Conservation (phyloP, 2,113 vertebrate species). For the Mustela nigripes region DNA sequence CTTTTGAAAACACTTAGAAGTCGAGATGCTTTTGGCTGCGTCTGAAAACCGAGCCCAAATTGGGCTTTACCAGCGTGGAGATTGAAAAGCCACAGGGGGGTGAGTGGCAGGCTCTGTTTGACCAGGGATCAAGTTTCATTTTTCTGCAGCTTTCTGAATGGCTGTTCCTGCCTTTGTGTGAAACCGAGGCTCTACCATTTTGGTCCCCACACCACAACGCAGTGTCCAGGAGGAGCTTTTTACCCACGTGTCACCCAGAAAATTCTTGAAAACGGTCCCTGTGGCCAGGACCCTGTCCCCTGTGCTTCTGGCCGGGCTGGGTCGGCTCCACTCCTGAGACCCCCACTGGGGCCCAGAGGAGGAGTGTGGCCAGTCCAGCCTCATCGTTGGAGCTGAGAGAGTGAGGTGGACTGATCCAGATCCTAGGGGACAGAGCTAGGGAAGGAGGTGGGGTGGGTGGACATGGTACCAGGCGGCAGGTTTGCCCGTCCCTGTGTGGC, state of each 20-base stretch:
- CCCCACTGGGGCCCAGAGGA: accelerated
- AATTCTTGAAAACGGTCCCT: not conserved
- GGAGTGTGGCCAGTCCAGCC: not conserved
- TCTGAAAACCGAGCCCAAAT: not conserved
- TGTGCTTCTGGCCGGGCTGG: not conserved
- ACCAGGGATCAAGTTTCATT: not conserved
- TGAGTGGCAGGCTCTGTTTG: not conserved
- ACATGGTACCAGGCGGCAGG: not conserved
- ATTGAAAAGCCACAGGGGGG: too few species aligned
- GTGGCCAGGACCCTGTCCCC: not conserved
- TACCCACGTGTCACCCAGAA: too few species aligned
- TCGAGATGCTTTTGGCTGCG: not conserved
- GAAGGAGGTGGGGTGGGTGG: too few species aligned
- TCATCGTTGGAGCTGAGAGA: not conserved
- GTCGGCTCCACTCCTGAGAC: not conserved
- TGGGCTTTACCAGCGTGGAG: not conserved
- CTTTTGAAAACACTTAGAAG: not conserved
- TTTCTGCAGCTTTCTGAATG: not conserved
- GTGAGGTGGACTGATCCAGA: accelerated
- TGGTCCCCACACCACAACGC: accelerated
- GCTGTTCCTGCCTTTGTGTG: not conserved
- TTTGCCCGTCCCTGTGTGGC: accelerated
- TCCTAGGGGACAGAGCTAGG: not conserved
- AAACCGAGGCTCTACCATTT: not conserved
- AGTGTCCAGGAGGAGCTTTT: not conserved